Percentiles rank a stretch among this genome's conserved stretches.
phyloP scores from a whole-genome alignment of 2,113 vertebrate genomes.

The Semnornis frantzii region DNA sequence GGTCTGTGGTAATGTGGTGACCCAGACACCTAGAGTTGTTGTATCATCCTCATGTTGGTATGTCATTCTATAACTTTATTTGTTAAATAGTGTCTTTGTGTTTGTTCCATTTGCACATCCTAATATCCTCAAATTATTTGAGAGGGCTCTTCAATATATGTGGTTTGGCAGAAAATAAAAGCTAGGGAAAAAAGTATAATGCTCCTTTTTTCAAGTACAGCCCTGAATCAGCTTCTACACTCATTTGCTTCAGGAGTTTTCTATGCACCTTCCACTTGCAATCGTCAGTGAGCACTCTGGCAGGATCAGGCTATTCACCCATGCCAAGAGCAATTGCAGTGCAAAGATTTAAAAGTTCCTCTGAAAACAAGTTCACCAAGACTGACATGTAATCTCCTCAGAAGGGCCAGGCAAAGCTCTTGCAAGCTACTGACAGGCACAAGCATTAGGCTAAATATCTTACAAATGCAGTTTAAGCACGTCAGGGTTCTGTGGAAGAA shows the following conservation, averaged over 20 bases:
- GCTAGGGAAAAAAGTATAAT: background rate
- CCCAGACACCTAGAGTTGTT: background rate
- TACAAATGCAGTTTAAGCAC: accelerated
- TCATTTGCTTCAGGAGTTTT: background rate
- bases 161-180: background rate
- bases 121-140: background rate
- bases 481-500: background rate
- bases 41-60: background rate
- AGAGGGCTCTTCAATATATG: background rate
- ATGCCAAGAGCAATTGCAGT: background rate
- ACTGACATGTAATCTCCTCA: background rate
- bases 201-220: background rate
- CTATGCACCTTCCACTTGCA: background rate
- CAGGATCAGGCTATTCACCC: background rate
- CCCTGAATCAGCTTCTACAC: background rate
- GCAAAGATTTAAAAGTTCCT: background rate
- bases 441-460: background rate
- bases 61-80: background rate
- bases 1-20: background rate
- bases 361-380: background rate
- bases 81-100: background rate
- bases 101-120: background rate
- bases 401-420: background rate
- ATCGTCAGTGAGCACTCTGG: accelerated
- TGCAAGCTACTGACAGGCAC: background rate